Percentiles rank a stretch among this genome's conserved stretches.
These are phyloP conservation scores for Anastrepha ludens DNA, from an alignment of 1,140 invertebrate genomes.

Conservation along the genomic window DNA sequence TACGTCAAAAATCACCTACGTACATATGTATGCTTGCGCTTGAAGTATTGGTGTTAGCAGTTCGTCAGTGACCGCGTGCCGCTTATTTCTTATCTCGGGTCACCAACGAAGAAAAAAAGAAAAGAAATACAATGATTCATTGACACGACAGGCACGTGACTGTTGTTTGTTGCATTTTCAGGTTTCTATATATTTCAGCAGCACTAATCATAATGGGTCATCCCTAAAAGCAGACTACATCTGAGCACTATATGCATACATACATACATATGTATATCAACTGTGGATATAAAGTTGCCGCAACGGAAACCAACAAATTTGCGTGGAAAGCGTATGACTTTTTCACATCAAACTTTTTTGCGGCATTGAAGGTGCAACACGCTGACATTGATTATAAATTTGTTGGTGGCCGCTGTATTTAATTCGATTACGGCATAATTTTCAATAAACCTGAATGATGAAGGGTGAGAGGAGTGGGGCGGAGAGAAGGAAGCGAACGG, in stretches of 20 bases:
- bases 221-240: conserved; percentile 3
- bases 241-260: neutral
- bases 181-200: conserved; percentile 9
- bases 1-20: neutral
- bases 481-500: neutral
- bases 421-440: conserved; percentile 69
- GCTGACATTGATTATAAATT: conserved; percentile 60
- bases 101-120: conserved; percentile 65
- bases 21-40: neutral
- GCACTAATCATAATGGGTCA: conserved; percentile 17
- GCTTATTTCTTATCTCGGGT: conserved; percentile 71
- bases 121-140: conserved; percentile 45
- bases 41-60: neutral
- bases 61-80: conserved; percentile 43
- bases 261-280: neutral
- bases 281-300: neutral
- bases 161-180: conserved; percentile 16
- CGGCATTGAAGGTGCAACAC: conserved; percentile 22
- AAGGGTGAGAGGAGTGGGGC: neutral
- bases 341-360: conserved; percentile 21
- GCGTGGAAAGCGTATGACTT: conserved; percentile 65
- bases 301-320: conserved; percentile 67
- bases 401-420: conserved; percentile 65
- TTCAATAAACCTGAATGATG: neutral
- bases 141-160: conserved; percentile 64